Base-by-base conservation (phyloP, 1,140 invertebrate genomes). In the Drosophila trapezifrons region DNA sequence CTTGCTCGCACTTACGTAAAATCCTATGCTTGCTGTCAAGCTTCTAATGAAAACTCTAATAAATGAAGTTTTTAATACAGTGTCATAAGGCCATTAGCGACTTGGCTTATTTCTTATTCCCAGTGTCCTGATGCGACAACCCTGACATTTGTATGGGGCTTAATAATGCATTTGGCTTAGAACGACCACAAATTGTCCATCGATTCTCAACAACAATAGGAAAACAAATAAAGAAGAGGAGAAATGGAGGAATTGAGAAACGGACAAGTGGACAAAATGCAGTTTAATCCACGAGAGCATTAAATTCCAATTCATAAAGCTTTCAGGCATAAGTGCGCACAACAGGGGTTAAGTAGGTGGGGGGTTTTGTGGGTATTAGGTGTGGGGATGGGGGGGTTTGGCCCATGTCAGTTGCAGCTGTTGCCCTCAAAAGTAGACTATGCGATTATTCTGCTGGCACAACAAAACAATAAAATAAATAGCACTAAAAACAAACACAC, bases 131-230 rank as follows among this genome's bases (percentile, higher is more conserved):
- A 15, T 42, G 17, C 25, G 35, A 29, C 25, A 40, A 4, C 55
- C 67, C 69, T 60, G 66, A 73, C 67, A 73, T 60, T 60, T 71
- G 45, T 52, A 73, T 72, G 46, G 67, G 7, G 25, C 38, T 73
- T 60, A 73, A 73, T 73, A 73, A 73, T 73, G 70, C 67, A 73
- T 73, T 73, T 62, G 69, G 55, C 69, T 73, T 73, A 45, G 70
- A 46, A 38, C 32, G 55, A 73, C 69, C 56, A 37, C 64, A 70
- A 32, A 46, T 46, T 70, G 49, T 45, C 49, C 49, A 73, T 60
- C 70, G 51, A 69, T 56, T 32, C 63, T 6, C 4, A 45, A 69
- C 12, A 27, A 42, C 59, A 40, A 32, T 29, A 22, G 20, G 18
- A 22, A 45, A 25, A 17, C 42, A 45, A 38, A 60, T 15, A 32